Percentiles rank a stretch among this genome's conserved stretches.
Conservation (phyloP, 2,888 invertebrate genomes). For the Mimachlamys varia region DNA sequence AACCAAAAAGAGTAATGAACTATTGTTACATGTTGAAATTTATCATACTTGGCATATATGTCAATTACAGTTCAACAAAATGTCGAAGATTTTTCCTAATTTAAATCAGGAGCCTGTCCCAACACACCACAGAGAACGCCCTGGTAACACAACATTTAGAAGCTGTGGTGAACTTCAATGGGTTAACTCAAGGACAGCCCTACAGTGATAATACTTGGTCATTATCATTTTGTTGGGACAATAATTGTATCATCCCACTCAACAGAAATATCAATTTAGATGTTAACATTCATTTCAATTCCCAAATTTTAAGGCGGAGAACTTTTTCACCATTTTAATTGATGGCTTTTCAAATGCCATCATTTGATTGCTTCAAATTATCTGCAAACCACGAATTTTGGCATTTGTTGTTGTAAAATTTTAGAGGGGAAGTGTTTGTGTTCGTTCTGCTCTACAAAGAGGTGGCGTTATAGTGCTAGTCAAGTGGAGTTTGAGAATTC, state of each 20-base stretch:
- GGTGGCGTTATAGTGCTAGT: background rate
- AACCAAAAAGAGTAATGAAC: too few relatives aligned
- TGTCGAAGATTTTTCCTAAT: too few relatives aligned
- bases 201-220: background rate
- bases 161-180: too few relatives aligned
- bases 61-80: too few relatives aligned
- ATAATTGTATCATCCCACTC: background rate
- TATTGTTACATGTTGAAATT: too few relatives aligned
- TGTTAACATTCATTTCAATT: background rate
- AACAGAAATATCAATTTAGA: too few relatives aligned
- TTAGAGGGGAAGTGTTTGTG: background rate
- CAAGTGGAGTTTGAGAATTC: background rate
- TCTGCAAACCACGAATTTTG: background rate
- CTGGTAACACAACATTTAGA: too few relatives aligned
- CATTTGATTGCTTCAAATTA: background rate
- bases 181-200: too few relatives aligned
- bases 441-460: background rate
- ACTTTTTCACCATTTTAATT: background rate
- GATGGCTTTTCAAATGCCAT: constrained; percentile 1
- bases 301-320: background rate
- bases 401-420: background rate
- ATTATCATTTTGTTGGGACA: background rate
- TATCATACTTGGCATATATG: too few relatives aligned
- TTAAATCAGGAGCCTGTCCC: too few relatives aligned
- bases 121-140: too few relatives aligned